Evolutionary conservation across 2,113 vertebrate genomes (phyloP).

Genomic region (pig (Sus scrofa)): DNA sequence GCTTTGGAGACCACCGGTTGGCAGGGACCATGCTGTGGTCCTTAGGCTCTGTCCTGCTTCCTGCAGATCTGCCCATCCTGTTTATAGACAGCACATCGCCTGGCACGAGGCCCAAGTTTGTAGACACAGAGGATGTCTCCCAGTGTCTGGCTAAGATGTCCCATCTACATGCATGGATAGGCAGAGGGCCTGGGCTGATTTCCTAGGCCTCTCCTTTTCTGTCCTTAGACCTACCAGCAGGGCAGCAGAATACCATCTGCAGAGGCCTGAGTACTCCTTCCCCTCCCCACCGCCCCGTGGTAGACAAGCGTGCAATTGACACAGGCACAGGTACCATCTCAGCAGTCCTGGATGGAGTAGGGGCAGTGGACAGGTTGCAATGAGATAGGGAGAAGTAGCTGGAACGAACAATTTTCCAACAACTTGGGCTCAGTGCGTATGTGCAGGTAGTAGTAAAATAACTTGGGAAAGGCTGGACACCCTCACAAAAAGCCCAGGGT

Average conservation of each 20-base stretch:
- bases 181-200: background rate
- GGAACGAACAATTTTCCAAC: background rate
- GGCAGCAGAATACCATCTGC: background rate
- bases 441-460: background rate
- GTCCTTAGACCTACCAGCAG: background rate
- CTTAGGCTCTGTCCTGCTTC: background rate
- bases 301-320: background rate
- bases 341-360: background rate
- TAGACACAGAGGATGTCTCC: background rate
- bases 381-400: background rate
- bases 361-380: background rate
- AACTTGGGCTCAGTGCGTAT: too few relatives aligned
- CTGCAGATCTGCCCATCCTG: background rate
- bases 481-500: background rate
- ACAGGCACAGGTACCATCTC: background rate
- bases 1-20: background rate
- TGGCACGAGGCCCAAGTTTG: background rate
- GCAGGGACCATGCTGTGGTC: background rate
- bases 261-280: background rate
- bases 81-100: background rate
- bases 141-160: background rate
- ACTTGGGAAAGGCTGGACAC: background rate
- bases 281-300: background rate
- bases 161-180: background rate
- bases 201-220: background rate